These are phyloP conservation scores for Branchipolynoe longqiensis DNA, from an alignment of 2,888 invertebrate species.

Conservation along the genomic window DNA sequence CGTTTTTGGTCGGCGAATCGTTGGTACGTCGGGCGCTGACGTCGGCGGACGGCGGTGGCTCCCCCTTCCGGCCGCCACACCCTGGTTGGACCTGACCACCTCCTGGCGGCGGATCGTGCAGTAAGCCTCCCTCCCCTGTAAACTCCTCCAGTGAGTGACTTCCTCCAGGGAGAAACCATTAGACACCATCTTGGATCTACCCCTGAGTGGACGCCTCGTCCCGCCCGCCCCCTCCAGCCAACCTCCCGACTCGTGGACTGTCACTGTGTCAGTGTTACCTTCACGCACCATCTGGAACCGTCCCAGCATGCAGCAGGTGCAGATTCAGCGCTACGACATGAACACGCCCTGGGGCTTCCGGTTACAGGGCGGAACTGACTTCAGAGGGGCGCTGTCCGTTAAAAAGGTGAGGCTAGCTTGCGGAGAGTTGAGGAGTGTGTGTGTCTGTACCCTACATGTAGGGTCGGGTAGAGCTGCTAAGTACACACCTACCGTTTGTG, in stretches of 20 bases:
- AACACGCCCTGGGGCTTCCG: slow-evolving; percentile 78
- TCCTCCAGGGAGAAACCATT: no score
- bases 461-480: no score
- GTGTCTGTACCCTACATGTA: no score
- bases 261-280: background rate
- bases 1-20: background rate
- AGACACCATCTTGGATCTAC: slow-evolving; percentile 24
- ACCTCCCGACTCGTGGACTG: background rate
- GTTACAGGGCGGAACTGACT: slow-evolving; percentile 76
- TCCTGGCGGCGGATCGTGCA: no score
- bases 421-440: no score
- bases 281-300: no score
- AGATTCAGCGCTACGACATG: slow-evolving; percentile 69
- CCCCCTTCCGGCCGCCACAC: background rate
- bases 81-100: background rate
- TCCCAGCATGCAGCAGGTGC: no score
- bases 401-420: slow-evolving; percentile 79
- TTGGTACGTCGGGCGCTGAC: background rate
- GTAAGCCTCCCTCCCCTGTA: background rate
- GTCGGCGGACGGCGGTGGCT: background rate
- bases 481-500: no score
- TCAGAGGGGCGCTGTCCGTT: slow-evolving; percentile 73
- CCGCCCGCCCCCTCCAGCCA: no score
- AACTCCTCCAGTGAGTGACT: no score
- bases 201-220: no score